Evolutionary conservation across 1,140 invertebrate species (phyloP).

Genomic region (Oscheius sp.): DNA sequence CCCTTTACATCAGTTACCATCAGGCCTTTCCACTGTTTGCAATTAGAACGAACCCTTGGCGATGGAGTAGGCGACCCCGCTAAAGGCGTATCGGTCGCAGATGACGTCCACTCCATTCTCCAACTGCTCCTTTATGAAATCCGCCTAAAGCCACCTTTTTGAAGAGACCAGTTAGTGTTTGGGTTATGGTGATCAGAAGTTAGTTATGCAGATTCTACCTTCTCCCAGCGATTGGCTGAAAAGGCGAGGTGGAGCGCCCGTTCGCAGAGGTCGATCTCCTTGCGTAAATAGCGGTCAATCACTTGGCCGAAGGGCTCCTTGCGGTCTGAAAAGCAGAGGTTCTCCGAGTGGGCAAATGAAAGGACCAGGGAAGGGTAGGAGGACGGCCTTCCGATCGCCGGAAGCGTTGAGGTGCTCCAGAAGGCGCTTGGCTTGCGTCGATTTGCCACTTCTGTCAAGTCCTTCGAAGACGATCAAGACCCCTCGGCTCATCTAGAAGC

Average conservation of each 20-base stretch:
- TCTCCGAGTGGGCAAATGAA: background rate
- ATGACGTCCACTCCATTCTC: constrained; percentile 24
- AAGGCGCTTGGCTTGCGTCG: constrained; percentile 28
- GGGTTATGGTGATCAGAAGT: too few species aligned
- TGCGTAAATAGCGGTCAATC: constrained; percentile 29
- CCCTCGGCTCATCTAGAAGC: constrained; percentile 15
- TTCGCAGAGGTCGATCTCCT: constrained; percentile 28
- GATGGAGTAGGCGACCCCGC: constrained; percentile 31
- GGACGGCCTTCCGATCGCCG: background rate
- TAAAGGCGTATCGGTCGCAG: constrained; percentile 31
- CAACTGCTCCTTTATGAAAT: constrained; percentile 10
- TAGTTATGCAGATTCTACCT: constrained; percentile 13
- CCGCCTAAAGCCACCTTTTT: background rate
- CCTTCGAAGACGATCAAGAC: constrained; percentile 33
- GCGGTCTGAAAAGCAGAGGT: constrained; percentile 7
- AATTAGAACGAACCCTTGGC: constrained; percentile 32
- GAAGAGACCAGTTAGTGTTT: background rate
- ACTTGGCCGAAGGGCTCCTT: constrained; percentile 17
- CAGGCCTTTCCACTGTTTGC: too few species aligned
- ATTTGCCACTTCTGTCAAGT: constrained; percentile 30
- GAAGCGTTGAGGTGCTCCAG: constrained; percentile 7
- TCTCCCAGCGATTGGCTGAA: constrained; percentile 26
- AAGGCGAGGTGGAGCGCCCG: constrained; percentile 31
- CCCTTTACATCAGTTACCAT: too few species aligned
- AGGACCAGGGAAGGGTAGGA: constrained; percentile 23